phyloP scores from a whole-genome alignment of 2,888 invertebrate species.

The Pogonocherus hispidulus region DNA sequence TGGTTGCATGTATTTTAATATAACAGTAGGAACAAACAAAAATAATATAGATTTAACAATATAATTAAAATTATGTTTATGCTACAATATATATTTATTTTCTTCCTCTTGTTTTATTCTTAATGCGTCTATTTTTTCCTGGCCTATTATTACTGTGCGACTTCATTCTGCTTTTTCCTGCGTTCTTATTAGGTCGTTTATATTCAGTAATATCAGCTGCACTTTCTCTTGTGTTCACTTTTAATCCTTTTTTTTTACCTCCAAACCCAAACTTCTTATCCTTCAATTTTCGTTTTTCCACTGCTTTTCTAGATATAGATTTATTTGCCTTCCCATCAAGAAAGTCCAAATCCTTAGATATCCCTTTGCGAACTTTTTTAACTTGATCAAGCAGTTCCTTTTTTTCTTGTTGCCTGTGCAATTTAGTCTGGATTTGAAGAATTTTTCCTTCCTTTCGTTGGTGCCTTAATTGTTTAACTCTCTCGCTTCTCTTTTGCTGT shows the following conservation, averaged over 20 bases:
- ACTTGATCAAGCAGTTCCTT: constrained; percentile 92
- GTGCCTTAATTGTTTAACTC: constrained; percentile 88
- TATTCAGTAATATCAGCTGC: constrained; percentile 77
- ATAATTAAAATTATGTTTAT: too few relatives aligned
- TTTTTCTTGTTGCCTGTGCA: constrained; percentile 91
- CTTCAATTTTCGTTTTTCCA: constrained; percentile 77
- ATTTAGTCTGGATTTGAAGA: constrained; percentile 83
- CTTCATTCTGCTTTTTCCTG: constrained; percentile 51
- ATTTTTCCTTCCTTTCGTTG: constrained; percentile 95
- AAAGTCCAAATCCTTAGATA: constrained; percentile 84
- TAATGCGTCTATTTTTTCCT: constrained; percentile 69
- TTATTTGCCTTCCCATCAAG: constrained; percentile 73
- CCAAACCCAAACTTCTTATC: constrained; percentile 95
- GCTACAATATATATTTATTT: too few relatives aligned
- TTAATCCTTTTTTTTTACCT: constrained; percentile 92
- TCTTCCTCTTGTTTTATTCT: constrained; percentile 65
- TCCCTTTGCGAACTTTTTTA: constrained; percentile 90
- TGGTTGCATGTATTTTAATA: too few relatives aligned
- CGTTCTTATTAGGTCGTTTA: constrained; percentile 59
- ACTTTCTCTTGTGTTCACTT: constrained; percentile 89
- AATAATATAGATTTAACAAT: too few relatives aligned
- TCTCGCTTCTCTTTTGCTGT: constrained; percentile 88
- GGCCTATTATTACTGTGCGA: constrained; percentile 49
- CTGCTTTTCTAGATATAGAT: constrained; percentile 57
- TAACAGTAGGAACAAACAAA: too few relatives aligned